Evolutionary conservation across 2,113 vertebrate species (phyloP).

Genomic region (Bettongia penicillata): DNA sequence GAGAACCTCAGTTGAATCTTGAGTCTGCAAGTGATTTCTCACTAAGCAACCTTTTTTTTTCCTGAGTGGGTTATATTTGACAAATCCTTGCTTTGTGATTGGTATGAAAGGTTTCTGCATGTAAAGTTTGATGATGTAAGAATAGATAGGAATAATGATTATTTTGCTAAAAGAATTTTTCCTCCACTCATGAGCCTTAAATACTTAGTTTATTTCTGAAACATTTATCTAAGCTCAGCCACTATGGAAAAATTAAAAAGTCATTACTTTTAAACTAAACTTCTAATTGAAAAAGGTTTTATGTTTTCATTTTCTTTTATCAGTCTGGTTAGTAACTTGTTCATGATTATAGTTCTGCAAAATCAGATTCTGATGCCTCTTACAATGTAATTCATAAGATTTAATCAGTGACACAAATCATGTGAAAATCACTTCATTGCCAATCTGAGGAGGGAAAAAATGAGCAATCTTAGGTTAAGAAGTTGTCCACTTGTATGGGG

Average conservation of each 20-base stretch:
- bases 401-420: neutral
- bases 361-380: neutral
- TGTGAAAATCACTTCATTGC: neutral
- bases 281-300: neutral
- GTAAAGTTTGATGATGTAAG: neutral
- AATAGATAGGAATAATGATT: neutral
- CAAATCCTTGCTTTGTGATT: neutral
- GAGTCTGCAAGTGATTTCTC: neutral
- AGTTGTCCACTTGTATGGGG: neutral
- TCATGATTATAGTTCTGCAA: neutral
- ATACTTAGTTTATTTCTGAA: neutral
- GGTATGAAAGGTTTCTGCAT: neutral
- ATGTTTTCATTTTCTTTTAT: neutral
- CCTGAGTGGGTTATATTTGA: neutral
- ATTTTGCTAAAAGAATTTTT: neutral
- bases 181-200: too few species aligned
- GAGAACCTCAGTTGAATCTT: neutral
- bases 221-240: neutral
- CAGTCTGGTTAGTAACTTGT: neutral
- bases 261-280: neutral
- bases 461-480: neutral
- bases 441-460: neutral
- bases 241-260: neutral
- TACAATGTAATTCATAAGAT: neutral
- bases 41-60: too few species aligned